Base-by-base conservation (phyloP, 2,888 invertebrate species). In the Cyclophora albipunctata region DNA sequence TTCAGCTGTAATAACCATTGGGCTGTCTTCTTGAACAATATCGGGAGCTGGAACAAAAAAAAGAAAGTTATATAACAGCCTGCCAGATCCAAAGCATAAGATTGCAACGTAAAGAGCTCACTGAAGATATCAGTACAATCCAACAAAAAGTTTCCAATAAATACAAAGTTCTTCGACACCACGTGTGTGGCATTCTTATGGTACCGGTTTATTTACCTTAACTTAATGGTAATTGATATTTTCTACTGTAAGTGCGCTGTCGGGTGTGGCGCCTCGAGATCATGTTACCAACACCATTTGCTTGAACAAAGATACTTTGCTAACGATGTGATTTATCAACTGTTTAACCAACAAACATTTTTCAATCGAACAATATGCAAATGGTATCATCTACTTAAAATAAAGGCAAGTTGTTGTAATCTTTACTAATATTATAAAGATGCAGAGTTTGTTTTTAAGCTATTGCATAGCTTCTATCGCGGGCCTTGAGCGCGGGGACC, bases 11-110 rank as follows among this genome's bases (percentile, higher is more conserved):
- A 90, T 88, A 46, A 91, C 87, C 55, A 91, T 89, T 57, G 94
- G 92, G 66, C 93, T 90, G 78, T 95, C 87, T 53, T 86, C 95
- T 82, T 93, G 93, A 46, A 92, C 91, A 56, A 93, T 87, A 71
- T 94, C 94, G 50, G 92, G 92, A 73, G 92, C 94, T 95, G 90
- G 40, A 93, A 92, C 71, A 83, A 80, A 61, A 60, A n/a, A 20
- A 20, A 20, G 20, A 20, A 20, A 20, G 20, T 20, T 20, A 1
- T 20, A 20, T n/a, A n/a, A n/a, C n/a, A n/a, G n/a, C n/a, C n/a
- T n/a, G n/a, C n/a, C n/a, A n/a, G n/a, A n/a, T n/a, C n/a, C n/a
- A n/a, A n/a, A n/a, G n/a, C n/a, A n/a, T n/a, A n/a, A n/a, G n/a
- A n/a, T 20, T 20, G 20, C 20, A 20, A 20, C 20, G 20, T 20